Evolutionary conservation across 2,888 invertebrate species (phyloP), one percentile per base, ranked within the genome.

Genomic region (Euphydryas editha): DNA sequence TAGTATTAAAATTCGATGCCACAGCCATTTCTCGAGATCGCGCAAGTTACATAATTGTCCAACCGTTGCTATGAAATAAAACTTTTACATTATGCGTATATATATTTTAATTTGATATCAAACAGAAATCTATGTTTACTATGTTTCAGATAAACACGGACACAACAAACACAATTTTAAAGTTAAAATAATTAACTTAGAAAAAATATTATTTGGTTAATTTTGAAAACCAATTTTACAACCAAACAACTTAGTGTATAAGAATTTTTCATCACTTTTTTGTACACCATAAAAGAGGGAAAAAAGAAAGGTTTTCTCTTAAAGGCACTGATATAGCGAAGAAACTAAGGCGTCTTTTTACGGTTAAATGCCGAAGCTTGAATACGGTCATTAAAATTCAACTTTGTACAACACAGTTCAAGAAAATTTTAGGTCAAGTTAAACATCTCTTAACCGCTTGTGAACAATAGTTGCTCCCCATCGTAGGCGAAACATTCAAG

Each of bases 391-490:
- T 57, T 58, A 63, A 42, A 49, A 49, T 49, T 58, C 63, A 49
- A 58, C 58, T 58, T 58, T 21, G 58, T 63, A 57, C 58, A 49
- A 64, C 63, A 51, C 63, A 59, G 64, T 64, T 59, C 64, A 44
- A 59, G n/a, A 54, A 54, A 54, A 59, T 64, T 64, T 64, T 24
- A 64, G 64, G 64, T 64, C 64, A 59, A 64, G 59, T 64, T 47
- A 64, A 64, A 42, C 21, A 58, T 44, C 64, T 51, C 42, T 57
- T 42, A 21, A 10, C 57, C 39, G 18, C 36, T 7, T 13, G 21
- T 7, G 36, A n/a, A 21, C 57, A 42, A 37, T 56, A 56, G n/a
- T 57, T 42, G 20, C 42, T 57, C 21, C 49, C 49, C 13, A 51
- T 51, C 21, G 42, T 15, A 44, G 42, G n/a, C 42, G 15, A 51